Percentiles rank a stretch among this genome's conserved stretches.
Evolutionary conservation across 2,113 vertebrate species (phyloP).

Genomic region (Amphiprion ocellaris): DNA sequence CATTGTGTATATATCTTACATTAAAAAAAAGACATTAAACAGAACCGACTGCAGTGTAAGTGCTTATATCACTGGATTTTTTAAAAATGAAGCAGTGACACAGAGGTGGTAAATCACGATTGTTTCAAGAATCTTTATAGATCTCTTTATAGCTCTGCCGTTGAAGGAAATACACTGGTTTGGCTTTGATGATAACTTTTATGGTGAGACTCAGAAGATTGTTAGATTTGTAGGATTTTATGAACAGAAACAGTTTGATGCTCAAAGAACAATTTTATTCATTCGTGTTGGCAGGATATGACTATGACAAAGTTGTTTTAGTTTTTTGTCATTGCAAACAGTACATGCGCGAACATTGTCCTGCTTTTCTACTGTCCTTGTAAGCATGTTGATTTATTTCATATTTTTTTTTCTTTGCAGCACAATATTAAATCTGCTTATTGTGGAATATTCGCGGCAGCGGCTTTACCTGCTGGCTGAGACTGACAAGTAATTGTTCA

Average conservation of each 20-base stretch:
- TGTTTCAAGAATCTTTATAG: slow-evolving; percentile 27
- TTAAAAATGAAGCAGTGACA: not conserved
- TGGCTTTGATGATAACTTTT: slow-evolving; percentile 37
- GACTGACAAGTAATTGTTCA: not conserved
- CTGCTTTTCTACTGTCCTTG: not conserved
- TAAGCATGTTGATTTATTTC: not conserved
- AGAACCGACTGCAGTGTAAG: not conserved
- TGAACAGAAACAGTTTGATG: slow-evolving; percentile 1
- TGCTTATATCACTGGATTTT: not conserved
- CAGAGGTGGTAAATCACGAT: not conserved
- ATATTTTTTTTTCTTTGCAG: not conserved
- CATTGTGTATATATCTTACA: not conserved
- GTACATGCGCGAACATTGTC: not conserved
- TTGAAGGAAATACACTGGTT: not conserved
- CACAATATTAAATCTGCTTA: not conserved
- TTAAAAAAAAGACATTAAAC: not conserved
- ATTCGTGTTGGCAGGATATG: not conserved
- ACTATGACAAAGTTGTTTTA: not conserved
- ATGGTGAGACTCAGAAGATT: slow-evolving; percentile 21
- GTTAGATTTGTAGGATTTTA: slow-evolving; percentile 27
- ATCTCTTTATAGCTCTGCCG: slow-evolving; percentile 20
- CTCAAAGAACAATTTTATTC: slow-evolving; percentile 1
- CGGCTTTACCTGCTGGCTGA: not conserved
- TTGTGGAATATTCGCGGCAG: not conserved
- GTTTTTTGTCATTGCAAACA: too few species aligned